Base-by-base conservation (phyloP, 2,797 vertebrate species). In the Momotus momota region DNA sequence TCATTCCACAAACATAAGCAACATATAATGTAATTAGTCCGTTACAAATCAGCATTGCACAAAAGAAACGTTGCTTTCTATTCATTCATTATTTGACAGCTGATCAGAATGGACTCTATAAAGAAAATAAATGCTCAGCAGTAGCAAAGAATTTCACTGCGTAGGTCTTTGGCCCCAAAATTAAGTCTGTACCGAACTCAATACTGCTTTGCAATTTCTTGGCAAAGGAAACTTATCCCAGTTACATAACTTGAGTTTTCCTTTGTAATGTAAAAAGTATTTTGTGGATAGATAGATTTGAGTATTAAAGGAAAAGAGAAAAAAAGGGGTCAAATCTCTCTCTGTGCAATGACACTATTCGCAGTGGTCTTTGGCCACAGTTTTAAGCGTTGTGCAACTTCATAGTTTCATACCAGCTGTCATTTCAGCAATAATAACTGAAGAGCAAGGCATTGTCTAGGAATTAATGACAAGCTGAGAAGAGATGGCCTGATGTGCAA, bases 211-310 rank as follows among this genome's bases (percentile, higher is more conserved):
- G 92, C 86, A 90, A 81, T 72, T 90, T 81, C 71, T 65, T 96
- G 95, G 92, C 90, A 96, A 81, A 93, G 14, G 46, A 25, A 88
- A 81, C 65, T 74, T 48, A 89, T 69, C 78, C 65, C 35, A 54
- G 93, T 96, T 96, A 96, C 84, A 94, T 95, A 96, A 96, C 92
- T 72, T 74, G 57, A 77, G 74, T 96, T 93, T 94, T 93, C 72
- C 92, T 95, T 96, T 95, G 93, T 95, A 89, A 93, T 83, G 49
- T 94, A 95, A 82, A 91, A 97, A 95, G 46, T 83, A 95, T 96
- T 97, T 94, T 91, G 96, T 87, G 96, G 90, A 90, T 81, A 93
- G 79, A 91, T 79, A 64, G 81, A 94, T 94, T 86, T 92, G 74
- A 81, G 69, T 85, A 89, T 72, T 88, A 23, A 94, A 74, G 40